Conservation (phyloP, 2,113 vertebrate genomes). For the Dunckerocampus dactyliophorus region DNA sequence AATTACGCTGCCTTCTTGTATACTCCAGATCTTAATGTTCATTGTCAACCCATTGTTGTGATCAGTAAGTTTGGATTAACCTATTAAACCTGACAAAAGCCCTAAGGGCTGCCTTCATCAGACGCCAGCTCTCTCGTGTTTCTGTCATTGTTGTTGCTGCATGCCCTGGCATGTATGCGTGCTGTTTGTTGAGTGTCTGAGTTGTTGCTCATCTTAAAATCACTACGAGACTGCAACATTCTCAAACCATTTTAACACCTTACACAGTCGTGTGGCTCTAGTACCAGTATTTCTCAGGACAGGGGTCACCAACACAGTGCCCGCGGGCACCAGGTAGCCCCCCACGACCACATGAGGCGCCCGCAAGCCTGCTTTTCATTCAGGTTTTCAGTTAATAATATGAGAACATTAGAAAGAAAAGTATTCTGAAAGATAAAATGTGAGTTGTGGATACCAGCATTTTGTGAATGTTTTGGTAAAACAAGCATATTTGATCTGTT, state of each 20-base stretch:
- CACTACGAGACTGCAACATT: not conserved
- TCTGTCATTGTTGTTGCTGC: slow-evolving; percentile 15
- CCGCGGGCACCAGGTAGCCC: too few species aligned
- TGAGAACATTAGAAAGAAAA: too few species aligned
- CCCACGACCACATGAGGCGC: too few species aligned
- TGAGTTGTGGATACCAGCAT: too few species aligned
- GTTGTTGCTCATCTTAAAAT: slow-evolving; percentile 5
- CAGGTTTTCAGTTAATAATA: too few species aligned
- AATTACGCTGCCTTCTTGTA: not conserved
- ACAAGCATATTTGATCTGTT: too few species aligned
- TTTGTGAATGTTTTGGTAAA: too few species aligned
- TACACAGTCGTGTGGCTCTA: not conserved
- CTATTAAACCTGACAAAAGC: not conserved
- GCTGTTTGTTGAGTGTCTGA: slow-evolving; percentile 2
- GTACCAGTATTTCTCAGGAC: not conserved
- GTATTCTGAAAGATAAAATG: too few species aligned
- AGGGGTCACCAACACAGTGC: too few species aligned
- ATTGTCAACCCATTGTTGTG: too few species aligned
- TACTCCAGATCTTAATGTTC: not conserved
- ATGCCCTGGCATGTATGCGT: slow-evolving; percentile 31
- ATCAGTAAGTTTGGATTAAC: not conserved
- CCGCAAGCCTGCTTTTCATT: too few species aligned
- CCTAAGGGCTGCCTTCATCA: not conserved
- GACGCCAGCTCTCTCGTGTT: slow-evolving; percentile 2
- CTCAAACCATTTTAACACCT: not conserved